Conservation (phyloP, 2,888 invertebrate species). For the Parascotia fuliginaria region DNA sequence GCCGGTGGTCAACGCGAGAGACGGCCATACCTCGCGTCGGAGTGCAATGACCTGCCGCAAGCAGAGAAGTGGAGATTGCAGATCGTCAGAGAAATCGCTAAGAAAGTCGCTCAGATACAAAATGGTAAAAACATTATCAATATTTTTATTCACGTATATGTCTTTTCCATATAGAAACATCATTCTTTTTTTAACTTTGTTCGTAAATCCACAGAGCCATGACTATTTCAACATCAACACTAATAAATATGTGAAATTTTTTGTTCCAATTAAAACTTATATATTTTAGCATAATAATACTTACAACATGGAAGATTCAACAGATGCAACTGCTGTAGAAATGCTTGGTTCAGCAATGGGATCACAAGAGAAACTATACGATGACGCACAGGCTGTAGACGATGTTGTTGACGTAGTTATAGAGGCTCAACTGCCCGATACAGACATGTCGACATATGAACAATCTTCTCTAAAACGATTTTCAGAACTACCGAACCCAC, state of each 20-base stretch:
- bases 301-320: conserved; percentile 34
- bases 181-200: conserved; percentile 26
- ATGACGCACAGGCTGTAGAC: background rate
- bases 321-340: conserved; percentile 16
- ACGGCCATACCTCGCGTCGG: conserved; percentile 97
- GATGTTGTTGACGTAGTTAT: conserved; percentile 4
- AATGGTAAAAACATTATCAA: too few relatives aligned
- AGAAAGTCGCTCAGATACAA: conserved; percentile 99
- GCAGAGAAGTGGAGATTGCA: conserved; percentile 99
- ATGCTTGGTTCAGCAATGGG: conserved; percentile 5
- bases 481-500: background rate
- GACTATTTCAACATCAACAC: conserved; percentile 36
- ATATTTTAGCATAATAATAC: conserved; percentile 17
- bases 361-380: conserved; percentile 12
- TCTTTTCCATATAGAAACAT: too few relatives aligned
- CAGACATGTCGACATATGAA: background rate
- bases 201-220: conserved; percentile 61
- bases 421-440: background rate
- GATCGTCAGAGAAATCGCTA: conserved; percentile 98
- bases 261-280: conserved; percentile 31
- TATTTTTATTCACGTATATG: too few relatives aligned
- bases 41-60: conserved; percentile 95
- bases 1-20: conserved; percentile 94
- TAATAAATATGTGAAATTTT: conserved; percentile 50
- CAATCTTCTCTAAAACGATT: conserved; percentile 2